Conservation (phyloP, 2,888 invertebrate species). For the Hecatera dysodea region DNA sequence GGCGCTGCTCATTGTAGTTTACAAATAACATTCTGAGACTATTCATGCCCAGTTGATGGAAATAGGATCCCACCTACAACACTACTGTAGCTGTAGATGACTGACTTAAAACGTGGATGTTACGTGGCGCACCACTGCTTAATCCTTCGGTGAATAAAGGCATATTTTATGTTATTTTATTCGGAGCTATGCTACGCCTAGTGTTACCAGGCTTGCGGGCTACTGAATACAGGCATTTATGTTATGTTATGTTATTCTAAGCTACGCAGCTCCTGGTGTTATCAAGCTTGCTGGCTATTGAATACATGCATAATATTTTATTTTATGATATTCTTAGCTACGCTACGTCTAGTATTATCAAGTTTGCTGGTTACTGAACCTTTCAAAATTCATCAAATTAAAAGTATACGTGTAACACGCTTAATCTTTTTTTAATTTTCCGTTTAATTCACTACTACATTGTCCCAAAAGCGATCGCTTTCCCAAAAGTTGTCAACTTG, state of each 20-base stretch:
- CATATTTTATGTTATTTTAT: no score
- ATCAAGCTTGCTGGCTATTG: not conserved
- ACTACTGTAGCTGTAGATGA: no score
- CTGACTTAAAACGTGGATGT: no score
- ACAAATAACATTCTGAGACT: slow-evolving; percentile 18
- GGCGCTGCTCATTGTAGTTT: slow-evolving; percentile 44
- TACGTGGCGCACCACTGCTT: no score
- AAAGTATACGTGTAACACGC: not conserved
- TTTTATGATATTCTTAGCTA: not conserved
- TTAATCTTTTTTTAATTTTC: not conserved
- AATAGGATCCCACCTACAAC: no score
- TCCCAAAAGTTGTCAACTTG: slow-evolving; percentile 19
- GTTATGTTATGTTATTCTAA: slow-evolving; percentile 4
- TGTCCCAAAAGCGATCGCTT: not conserved
- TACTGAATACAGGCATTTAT: no score
- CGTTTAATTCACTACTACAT: not conserved
- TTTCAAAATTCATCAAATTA: not conserved
- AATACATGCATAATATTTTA: no score
- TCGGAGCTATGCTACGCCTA: no score
- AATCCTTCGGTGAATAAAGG: no score
- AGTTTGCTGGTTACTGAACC: no score
- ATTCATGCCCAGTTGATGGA: no score
- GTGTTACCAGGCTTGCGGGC: no score
- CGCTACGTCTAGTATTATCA: not conserved
- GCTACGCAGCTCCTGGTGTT: not conserved